Evolutionary conservation across 2,888 invertebrate species (phyloP).

Genomic region (Ormia ochracea): DNA sequence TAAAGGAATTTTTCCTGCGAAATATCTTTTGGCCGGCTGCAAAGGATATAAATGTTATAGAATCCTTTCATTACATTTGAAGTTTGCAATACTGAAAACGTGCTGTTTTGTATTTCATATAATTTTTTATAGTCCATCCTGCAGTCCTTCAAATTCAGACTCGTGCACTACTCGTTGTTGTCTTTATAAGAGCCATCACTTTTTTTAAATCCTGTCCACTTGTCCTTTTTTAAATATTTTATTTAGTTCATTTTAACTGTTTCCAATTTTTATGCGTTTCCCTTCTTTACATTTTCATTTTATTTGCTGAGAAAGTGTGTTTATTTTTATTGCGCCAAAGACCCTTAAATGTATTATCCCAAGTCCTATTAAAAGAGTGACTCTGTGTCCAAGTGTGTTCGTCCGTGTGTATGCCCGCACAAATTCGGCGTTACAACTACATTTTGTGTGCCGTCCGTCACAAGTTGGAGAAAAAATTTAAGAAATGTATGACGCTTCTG

Average conservation of each 20-base stretch:
- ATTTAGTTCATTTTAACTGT: constrained; percentile 31
- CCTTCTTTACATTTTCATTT: constrained; percentile 6
- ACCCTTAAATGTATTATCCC: constrained; percentile 36
- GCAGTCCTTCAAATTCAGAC: background rate
- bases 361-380: background rate
- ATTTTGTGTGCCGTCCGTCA: background rate
- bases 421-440: background rate
- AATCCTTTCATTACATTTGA: background rate
- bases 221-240: constrained; percentile 11
- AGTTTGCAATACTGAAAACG: background rate
- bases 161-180: background rate
- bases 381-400: background rate
- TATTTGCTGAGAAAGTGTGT: background rate
- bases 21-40: background rate
- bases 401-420: background rate
- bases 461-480: background rate
- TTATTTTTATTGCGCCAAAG: constrained; percentile 24
- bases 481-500: background rate
- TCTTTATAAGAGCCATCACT: constrained; percentile 1
- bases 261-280: constrained; percentile 28
- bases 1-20: too few relatives aligned
- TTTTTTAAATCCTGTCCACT: constrained; percentile 16
- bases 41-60: background rate
- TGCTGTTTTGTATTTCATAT: background rate
- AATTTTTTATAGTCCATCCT: background rate